Evolutionary conservation across 1,140 invertebrate species (phyloP), one percentile per base, ranked within the genome.

Genomic region (Amyelois transitella): DNA sequence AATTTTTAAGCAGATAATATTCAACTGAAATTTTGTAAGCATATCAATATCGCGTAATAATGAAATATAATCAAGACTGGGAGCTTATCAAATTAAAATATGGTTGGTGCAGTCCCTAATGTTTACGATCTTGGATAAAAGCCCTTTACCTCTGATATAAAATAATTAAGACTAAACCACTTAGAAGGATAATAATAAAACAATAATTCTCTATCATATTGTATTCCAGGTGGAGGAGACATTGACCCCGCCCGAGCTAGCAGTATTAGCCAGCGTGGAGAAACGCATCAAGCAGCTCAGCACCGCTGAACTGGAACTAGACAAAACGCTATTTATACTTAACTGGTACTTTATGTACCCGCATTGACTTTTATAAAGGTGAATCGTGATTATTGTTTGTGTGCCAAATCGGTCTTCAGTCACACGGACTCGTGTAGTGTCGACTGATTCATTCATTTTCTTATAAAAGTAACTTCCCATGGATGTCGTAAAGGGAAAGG

Each of bases 301-400:
- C 51, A 64, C 72, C 0, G 82, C 82, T 0, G 82, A 88, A 43
- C 51, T 86, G 0, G 81, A 86, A 19, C 59, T 88, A 0, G 85
- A 88, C 49, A 70, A 55, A 17, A 73, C 69, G 6, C 58, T 88
- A 0, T 88, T 88, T 50, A 67, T 88, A 25, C 67, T 88, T 21
- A 77, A 83, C 14, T 86, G 82, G 75, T 86, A 77, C 59, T 79
- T 81, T 20, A 75, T 76, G 58, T 88, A 81, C 51, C 64, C 75
- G 2, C 53, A 70, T 1, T 69, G 49, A 70, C 18, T 19, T 5
- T 20, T 19, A 2, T 1, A n/a, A n/a, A n/a, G n/a, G n/a, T n/a
- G n/a, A 28, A 6, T 28, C 12, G 25, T 28, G 25, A 6, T 28
- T 28, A 28, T 12, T 28, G n/a, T n/a, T n/a, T n/a, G n/a, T n/a